These are phyloP conservation scores for Tricholauxania praeusta DNA, from an alignment of 2,888 invertebrate species.

Conservation along the genomic window DNA sequence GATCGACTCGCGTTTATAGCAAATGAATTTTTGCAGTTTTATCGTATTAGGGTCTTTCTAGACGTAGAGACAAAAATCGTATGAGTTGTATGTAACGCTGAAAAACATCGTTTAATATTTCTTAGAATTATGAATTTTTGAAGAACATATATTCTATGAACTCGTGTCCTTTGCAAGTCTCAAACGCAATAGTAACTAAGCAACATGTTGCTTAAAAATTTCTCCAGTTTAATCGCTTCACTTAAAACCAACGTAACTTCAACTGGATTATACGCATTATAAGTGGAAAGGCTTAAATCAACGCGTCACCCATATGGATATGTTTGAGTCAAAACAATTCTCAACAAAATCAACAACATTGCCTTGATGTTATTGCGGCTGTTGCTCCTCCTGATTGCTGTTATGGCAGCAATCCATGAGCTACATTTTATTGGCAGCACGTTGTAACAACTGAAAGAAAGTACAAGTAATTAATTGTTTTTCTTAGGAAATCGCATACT, in stretches of 20 bases:
- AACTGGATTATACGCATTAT: no score
- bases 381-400: neutral
- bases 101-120: neutral
- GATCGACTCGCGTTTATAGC: constrained; percentile 1
- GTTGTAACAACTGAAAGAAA: neutral
- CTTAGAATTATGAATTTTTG: constrained; percentile 37
- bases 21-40: no score
- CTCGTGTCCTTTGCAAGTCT: no score
- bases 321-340: constrained; percentile 26
- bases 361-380: neutral
- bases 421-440: constrained; percentile 11
- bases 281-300: no score
- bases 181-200: no score
- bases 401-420: neutral
- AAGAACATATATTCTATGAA: neutral
- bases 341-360: neutral
- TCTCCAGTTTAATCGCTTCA: no score
- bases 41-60: neutral
- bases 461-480: constrained; percentile 23
- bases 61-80: neutral
- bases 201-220: no score
- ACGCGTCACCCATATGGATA: neutral
- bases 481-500: neutral
- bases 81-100: constrained; percentile 6
- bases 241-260: no score